phyloP scores from a whole-genome alignment of 2,113 vertebrate species.

The Pedionomus torquatus region DNA sequence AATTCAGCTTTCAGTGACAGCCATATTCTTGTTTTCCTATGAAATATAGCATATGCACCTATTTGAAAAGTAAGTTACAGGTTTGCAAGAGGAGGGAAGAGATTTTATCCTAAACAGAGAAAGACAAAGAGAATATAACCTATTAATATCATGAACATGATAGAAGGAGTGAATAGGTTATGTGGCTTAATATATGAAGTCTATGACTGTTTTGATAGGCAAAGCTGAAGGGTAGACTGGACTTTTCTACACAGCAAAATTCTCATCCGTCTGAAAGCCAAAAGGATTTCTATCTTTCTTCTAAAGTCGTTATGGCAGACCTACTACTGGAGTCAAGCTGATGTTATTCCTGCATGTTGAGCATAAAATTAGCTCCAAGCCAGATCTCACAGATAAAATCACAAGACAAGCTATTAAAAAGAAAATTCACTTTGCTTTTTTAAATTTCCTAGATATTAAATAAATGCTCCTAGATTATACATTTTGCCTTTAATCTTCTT shows the following conservation, averaged over 20 bases:
- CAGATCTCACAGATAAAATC: neutral
- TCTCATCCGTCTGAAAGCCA: neutral
- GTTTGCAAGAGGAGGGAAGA: neutral
- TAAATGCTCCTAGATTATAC: neutral
- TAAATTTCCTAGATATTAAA: neutral
- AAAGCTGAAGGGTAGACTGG: neutral
- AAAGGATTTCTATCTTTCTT: neutral
- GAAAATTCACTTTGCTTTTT: neutral
- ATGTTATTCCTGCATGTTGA: neutral
- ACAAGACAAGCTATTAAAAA: neutral
- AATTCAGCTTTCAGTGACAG: neutral
- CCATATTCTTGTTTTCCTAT: neutral
- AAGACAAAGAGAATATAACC: neutral
- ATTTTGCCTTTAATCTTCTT: neutral
- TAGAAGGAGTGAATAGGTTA: neutral
- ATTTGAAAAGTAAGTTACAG: neutral
- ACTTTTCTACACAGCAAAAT: neutral
- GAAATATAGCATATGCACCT: neutral
- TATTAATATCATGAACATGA: neutral
- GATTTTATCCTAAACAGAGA: neutral
- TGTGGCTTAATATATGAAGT: neutral
- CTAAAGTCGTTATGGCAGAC: neutral
- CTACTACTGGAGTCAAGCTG: neutral
- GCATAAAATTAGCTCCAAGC: neutral
- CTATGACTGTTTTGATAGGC: neutral